Conservation (phyloP, 2,888 invertebrate genomes). For the Stegophylla sp. region DNA sequence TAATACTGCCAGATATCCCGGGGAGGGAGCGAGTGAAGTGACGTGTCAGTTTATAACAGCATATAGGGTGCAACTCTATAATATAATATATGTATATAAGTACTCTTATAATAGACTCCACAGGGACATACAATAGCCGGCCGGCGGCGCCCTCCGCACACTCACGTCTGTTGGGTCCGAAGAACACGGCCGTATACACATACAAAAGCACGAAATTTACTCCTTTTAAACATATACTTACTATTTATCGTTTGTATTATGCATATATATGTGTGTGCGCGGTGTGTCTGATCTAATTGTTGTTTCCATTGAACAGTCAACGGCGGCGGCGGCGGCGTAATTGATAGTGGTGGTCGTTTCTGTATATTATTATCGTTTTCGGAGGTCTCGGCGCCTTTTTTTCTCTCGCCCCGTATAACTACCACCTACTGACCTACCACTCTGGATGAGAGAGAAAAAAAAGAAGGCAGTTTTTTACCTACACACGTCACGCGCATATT, state of each 20-base stretch:
- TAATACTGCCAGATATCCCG: background rate
- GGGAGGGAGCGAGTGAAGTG: conserved; percentile 24
- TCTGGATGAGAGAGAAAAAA: background rate
- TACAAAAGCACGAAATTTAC: conserved; percentile 11
- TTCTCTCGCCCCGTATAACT: background rate
- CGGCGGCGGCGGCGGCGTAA: conserved; percentile 33
- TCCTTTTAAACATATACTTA: conserved; percentile 4
- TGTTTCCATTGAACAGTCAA: conserved; percentile 48
- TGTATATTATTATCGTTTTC: conserved; percentile 27
- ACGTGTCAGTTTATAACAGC: conserved; percentile 21
- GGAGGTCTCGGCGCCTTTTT: background rate
- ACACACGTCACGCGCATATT: background rate
- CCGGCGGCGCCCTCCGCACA: conserved; percentile 12
- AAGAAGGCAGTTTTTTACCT: conserved; percentile 7
- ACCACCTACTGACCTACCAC: background rate
- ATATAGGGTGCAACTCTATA: conserved; percentile 8
- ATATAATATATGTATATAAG: no score
- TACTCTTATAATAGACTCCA: conserved; percentile 47
- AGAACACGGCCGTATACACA: background rate
- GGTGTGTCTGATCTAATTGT: conserved; percentile 46
- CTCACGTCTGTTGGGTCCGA: background rate
- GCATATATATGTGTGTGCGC: background rate
- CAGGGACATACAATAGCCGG: conserved; percentile 43
- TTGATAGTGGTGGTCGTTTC: conserved; percentile 28
- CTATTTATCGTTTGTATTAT: background rate